Evolutionary conservation across 1,140 invertebrate species (phyloP), one percentile per base, ranked within the genome.

Genomic region (Lethrus apterus): DNA sequence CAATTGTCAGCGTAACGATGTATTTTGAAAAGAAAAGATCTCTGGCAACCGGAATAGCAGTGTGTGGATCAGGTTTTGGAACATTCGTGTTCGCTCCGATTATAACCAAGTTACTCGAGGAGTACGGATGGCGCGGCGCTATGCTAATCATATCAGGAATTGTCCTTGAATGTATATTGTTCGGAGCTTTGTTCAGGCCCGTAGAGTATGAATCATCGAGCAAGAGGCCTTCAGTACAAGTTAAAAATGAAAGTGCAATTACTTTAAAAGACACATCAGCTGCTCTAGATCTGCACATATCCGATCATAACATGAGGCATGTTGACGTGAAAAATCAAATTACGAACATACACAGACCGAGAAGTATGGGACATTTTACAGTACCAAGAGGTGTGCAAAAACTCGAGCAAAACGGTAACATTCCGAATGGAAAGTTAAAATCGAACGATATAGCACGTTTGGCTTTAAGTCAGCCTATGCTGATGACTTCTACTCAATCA

Each of bases 11-110:
- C 62, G 93, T 96, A 4, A 93, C 91, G 2, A 87, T 84, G 47
- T 96, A 95, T 73, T 98, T 97, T 60, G 92, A 96, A 55, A 83
- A 86, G 55, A 84, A 83, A 51, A 75, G 93, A 42, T 92, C 92
- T 3, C 73, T 96, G 48, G 93, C 93, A 2, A 96, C 92, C 1
- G 85, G 86, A 2, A 93, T 98, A 17, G 93, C 93, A 0, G 92
- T 97, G 0, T 95, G 92, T 58, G 93, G 93, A 2, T 93, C 91
- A 3, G 89, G 89, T 2, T 73, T 93, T 10, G 89, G 89, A 11
- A 92, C 87, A 10, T 84, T 91, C 60, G 63, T 90, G 2, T 84
- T 92, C 58, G 83, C 89, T 1, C 87, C 88, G 0, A 67, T 90
- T 2, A 82, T 81, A n/a, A 74, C 80, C 47, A 65, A 64, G 31